These are phyloP conservation scores for Acleris holmiana DNA, from an alignment of 2,888 invertebrate genomes.

Conservation along the genomic window DNA sequence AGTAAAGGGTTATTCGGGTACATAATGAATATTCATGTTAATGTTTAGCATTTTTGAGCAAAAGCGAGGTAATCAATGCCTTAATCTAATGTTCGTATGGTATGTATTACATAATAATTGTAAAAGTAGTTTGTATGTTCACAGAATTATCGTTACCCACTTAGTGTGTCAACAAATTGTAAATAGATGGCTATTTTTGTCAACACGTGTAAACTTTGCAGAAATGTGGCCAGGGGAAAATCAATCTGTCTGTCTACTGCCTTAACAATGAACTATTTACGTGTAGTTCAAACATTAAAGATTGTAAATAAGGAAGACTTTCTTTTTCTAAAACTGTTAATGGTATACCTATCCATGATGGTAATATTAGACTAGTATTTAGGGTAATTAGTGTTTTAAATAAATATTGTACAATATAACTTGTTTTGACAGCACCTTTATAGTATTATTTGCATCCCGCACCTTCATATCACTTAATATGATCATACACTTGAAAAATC, in stretches of 20 bases:
- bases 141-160: constrained; percentile 18
- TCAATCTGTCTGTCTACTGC: constrained; percentile 3
- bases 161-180: constrained; percentile 34
- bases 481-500: background rate
- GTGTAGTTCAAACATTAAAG: constrained; percentile 21
- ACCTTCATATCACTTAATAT: background rate
- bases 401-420: constrained; percentile 49
- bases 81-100: constrained; percentile 23
- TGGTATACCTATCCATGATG: constrained; percentile 25
- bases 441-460: constrained; percentile 39
- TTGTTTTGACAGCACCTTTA: constrained; percentile 43
- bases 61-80: background rate
- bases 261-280: constrained; percentile 10
- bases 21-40: background rate
- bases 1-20: background rate
- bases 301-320: constrained; percentile 31
- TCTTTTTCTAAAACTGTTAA: constrained; percentile 28
- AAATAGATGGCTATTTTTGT: constrained; percentile 43
- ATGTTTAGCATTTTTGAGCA: background rate
- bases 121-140: constrained; percentile 16
- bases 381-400: constrained; percentile 42
- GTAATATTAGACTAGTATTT: constrained; percentile 40
- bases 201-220: constrained; percentile 25
- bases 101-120: constrained; percentile 13
- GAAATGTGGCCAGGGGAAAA: constrained; percentile 17